Evolutionary conservation across 2,113 vertebrate species (phyloP), one percentile per base, ranked within the genome.

Genomic region (Spermophilus dauricus): DNA sequence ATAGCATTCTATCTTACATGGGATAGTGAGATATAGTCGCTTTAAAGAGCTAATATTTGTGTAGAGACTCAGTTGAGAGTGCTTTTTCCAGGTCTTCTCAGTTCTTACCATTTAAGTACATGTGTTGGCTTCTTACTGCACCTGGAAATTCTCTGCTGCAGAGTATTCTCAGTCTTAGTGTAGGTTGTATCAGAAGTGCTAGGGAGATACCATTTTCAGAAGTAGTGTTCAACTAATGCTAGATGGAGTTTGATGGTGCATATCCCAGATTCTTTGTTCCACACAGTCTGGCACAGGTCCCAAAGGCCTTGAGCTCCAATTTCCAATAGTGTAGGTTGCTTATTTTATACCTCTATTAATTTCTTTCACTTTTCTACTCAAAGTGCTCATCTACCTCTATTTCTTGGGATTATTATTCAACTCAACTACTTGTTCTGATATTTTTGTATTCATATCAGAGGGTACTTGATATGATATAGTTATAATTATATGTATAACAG

Each of bases 21-120:
- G 45, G 5, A 28, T 67, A 14, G 24, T 56, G 13, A 85, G 34
- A 61, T 6, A 58, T 26, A 69, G 34, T 14, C 11, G 28, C 20
- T 67, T 30, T 11, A 73, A 28, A 63, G 20, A 80, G 10, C 28
- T 53, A 20, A 63, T 80, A 70, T 11, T 76, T 61, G 77, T 39
- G 34, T 34, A 48, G 56, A 56, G 2, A 53, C 3, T 34, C 14
- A 34, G 8, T 11, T 69, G 8, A 58, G 34, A 2, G 2, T 76
- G 30, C 4, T 2, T 4, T 1, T 0, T n/a, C 22, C 6, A 28
- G 39, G 14, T n/a, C 20, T 28, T 30, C 32, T 22, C 45, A 65
- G 24, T 24, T 48, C 20, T 69, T 14, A 34, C 14, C 10, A n/a
- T 63, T 51, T 45, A 45, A 4, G 18, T 63, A 22, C 9, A 14